A percentile compares a stretch with the other conserved stretches of the same genome.
These are phyloP conservation scores for Drosophila erecta DNA, from an alignment of 1,140 invertebrate species.

Conservation along the genomic window DNA sequence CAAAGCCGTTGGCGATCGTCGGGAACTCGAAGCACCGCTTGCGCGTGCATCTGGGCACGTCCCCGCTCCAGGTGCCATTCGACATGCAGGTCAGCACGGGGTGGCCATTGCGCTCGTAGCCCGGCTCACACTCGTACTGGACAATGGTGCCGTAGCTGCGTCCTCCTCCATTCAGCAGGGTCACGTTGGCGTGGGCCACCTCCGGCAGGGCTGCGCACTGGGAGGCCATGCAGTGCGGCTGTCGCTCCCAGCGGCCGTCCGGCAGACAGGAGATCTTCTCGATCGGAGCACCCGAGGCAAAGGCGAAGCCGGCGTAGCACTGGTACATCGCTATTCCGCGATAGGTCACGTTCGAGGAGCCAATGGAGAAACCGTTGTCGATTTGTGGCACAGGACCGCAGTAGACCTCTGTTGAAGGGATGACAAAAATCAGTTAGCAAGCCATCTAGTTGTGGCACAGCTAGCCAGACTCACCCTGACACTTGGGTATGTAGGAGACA, in stretches of 20 bases:
- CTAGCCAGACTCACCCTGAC: conserved; percentile 88
- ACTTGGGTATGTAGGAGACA: conserved; percentile 95
- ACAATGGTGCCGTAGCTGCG: conserved; percentile 98
- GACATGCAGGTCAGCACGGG: conserved; percentile 97
- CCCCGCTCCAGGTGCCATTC: conserved; percentile 97
- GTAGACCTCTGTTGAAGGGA: conserved; percentile 91
- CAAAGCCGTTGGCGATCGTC: conserved; percentile 93
- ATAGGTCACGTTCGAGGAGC: conserved; percentile 97
- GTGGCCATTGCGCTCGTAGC: conserved; percentile 94
- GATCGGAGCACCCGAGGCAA: conserved; percentile 93
- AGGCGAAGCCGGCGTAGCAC: conserved; percentile 98
- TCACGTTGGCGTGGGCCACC: conserved; percentile 94
- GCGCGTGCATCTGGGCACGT: conserved; percentile 94
- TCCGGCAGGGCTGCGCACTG: conserved; percentile 96
- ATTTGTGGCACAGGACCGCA: conserved; percentile 99
- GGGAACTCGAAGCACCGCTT: conserved; percentile 93
- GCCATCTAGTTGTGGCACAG: fast-evolving
- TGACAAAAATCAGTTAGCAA: background rate
- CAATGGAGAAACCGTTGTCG: conserved; percentile 98
- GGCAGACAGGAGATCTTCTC: conserved; percentile 95
- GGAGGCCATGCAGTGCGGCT: conserved; percentile 95
- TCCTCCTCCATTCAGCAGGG: conserved; percentile 96
- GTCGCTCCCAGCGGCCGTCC: conserved; percentile 95
- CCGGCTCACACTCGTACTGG: conserved; percentile 96
- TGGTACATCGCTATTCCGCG: conserved; percentile 96